Conservation (phyloP, 1,140 invertebrate species). For the Drosophila lacteicornis region DNA sequence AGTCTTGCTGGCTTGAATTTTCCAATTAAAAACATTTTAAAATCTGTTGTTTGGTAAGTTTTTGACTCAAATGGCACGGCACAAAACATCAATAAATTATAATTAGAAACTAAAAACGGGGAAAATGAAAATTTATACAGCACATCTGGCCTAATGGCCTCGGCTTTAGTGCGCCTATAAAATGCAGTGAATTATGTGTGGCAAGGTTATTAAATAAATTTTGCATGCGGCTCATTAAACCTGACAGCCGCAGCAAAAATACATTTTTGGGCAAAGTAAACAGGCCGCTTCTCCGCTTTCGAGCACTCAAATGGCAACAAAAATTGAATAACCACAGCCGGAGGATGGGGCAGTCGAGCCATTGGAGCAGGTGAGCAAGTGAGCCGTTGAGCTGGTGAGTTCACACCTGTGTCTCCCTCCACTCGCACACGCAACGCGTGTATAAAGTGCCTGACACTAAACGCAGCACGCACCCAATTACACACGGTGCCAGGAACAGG, state of each 20-base stretch:
- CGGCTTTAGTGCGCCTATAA: conserved; percentile 51
- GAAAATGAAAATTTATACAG: conserved; percentile 43
- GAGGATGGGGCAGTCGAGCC: background rate
- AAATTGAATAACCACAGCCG: conserved; percentile 60
- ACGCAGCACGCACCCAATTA: conserved; percentile 47
- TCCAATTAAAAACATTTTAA: conserved; percentile 3
- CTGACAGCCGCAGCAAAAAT: conserved; percentile 35
- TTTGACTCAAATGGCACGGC: background rate
- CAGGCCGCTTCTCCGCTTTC: conserved; percentile 17
- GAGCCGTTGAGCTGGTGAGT: background rate
- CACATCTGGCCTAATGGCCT: conserved; percentile 34
- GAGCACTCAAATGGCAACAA: conserved; percentile 50
- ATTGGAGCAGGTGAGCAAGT: background rate
- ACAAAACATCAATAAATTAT: conserved; percentile 25
- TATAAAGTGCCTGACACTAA: conserved; percentile 54
- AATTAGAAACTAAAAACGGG: conserved; percentile 40
- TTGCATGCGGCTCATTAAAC: conserved; percentile 77
- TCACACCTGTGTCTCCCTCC: conserved; percentile 47
- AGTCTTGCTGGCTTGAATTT: background rate
- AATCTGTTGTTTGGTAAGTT: background rate
- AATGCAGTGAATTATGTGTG: conserved; percentile 49
- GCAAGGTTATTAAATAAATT: conserved; percentile 79
- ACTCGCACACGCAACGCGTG: conserved; percentile 17
- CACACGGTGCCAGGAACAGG: conserved; percentile 44
- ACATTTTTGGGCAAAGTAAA: background rate